Conservation (phyloP, 2,113 vertebrate genomes). For the Catharus bicknelli region DNA sequence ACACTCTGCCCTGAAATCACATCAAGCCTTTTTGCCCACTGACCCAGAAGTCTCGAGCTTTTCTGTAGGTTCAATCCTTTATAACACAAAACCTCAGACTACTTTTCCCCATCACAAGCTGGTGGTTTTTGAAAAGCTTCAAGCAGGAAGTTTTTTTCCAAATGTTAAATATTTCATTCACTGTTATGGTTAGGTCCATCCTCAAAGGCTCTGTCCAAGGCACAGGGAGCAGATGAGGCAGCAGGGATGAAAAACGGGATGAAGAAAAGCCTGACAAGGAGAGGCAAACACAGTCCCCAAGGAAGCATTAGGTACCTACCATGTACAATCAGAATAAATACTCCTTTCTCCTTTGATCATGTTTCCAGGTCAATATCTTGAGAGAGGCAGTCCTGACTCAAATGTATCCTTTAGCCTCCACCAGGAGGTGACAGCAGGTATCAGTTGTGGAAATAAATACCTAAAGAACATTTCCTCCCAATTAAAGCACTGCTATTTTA, state of each 20-base stretch:
- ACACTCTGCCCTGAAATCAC: neutral
- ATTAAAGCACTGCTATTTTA: neutral
- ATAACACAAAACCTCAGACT: neutral
- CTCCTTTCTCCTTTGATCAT: neutral
- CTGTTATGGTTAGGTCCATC: neutral
- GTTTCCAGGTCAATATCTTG: neutral
- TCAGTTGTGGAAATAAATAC: neutral
- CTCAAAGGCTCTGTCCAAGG: neutral
- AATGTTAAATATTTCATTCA: neutral
- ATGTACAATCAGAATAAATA: neutral
- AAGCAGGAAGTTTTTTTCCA: neutral
- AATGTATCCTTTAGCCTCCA: neutral
- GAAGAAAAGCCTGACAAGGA: neutral
- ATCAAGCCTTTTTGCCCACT: neutral
- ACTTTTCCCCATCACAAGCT: neutral
- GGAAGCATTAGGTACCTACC: neutral
- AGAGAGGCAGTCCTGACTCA: neutral
- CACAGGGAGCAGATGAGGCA: neutral
- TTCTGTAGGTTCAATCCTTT: neutral
- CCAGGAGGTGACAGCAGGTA: neutral
- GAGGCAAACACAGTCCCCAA: neutral
- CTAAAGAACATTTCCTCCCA: neutral
- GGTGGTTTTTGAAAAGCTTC: neutral
- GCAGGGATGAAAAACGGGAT: neutral
- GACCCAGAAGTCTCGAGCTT: neutral